Base-by-base conservation (phyloP, 2,113 vertebrate genomes). In the Ceyx margarethae region DNA sequence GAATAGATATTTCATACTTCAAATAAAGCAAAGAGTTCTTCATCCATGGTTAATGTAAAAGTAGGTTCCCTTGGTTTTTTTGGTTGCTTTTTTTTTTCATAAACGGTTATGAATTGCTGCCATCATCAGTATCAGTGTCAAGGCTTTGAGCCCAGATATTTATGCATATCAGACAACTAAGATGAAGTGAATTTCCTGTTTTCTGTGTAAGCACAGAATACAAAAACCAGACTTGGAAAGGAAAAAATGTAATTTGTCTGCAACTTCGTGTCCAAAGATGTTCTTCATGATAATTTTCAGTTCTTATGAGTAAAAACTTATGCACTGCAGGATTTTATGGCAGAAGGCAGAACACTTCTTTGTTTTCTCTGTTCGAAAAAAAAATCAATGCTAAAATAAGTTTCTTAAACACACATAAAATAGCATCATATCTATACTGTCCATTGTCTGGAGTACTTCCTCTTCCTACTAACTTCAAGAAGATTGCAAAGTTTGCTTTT, bases 141-240 rank as follows among this genome's bases (percentile, higher is more conserved):
- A 86, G 81, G 66, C 87, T 65, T 72, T 81, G 29, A 76, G 85
- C 76, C 92, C 74, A 94, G 82, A 88, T 96, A 77, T 75, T 84
- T 92, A n/a, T 88, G 73, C 19, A 4, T 77, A 88, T 88, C 87
- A 92, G 78, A 86, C 21, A 87, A 81, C 58, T 91, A 40, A 93
- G 89, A 89, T 84, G 81, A 92, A 89, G 73, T 93, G 73, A 94
- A 92, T 92, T 95, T 95, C 79, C 91, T 92, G 76, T 91, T 96
- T 92, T 93, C 69, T 90, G 5, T 81, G 15, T 90, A 91, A 93
- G 92, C 91, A 76, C 11, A 16, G 61, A 85, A 42, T 78, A 50
- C 48, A 78, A 77, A 74, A 77, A 26, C 77, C 62, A 94, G 90
- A 86, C 80, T 94, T 94, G 77, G 90, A 91, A 95, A 68, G 45